Percentiles rank a stretch among this genome's conserved stretches.
Evolutionary conservation across 2,888 invertebrate genomes (phyloP).

Genomic region (Ornithoptera priamus): DNA sequence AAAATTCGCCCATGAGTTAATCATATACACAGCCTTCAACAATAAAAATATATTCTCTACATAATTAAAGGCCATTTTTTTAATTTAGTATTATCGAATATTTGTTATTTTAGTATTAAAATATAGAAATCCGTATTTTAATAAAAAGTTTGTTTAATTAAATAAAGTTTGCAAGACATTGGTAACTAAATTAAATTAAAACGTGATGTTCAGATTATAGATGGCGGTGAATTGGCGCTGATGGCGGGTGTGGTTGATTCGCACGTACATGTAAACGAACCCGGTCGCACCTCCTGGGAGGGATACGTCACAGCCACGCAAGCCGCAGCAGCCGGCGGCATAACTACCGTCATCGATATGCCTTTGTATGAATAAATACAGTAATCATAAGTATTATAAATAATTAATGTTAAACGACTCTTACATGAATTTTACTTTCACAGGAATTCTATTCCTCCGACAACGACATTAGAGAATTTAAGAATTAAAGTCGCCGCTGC

Average conservation of each 20-base stretch:
- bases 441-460: constrained; percentile 86
- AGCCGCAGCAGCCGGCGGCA: constrained; percentile 86
- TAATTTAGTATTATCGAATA: neutral
- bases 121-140: too few relatives aligned
- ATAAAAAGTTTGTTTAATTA: too few relatives aligned
- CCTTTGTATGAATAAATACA: constrained; percentile 79
- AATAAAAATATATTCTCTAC: neutral
- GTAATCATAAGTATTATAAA: constrained; percentile 76
- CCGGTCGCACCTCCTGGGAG: constrained; percentile 86
- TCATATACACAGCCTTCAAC: neutral
- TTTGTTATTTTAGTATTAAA: too few relatives aligned
- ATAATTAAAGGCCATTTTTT: neutral
- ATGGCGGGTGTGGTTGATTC: constrained; percentile 86
- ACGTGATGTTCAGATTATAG: constrained; percentile 46
- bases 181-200: neutral
- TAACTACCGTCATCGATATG: constrained; percentile 86
- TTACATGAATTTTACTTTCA: constrained; percentile 29
- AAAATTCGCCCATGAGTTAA: neutral
- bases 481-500: constrained; percentile 80
- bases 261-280: constrained; percentile 86
- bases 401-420: neutral
- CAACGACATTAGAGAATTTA: constrained; percentile 81
- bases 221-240: constrained; percentile 57
- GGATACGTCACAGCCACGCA: constrained; percentile 84
- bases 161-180: too few relatives aligned